These are phyloP conservation scores for Ephydatia muelleri DNA, from an alignment of 37 sponge, comb jelly and placozoan species.

Conservation along the genomic window DNA sequence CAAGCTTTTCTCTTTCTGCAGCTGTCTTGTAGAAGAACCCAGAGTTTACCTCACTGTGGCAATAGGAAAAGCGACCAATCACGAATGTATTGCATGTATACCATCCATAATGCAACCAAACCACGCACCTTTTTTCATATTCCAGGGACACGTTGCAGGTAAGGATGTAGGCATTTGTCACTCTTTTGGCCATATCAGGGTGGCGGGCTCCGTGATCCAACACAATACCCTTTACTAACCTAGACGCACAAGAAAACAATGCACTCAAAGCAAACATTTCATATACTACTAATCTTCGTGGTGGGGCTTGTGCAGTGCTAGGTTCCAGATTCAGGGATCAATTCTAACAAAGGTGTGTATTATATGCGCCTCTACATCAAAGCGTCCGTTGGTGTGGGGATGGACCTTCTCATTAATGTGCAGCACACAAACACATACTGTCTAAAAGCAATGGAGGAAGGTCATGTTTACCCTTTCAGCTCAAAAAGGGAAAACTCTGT, in stretches of 20 bases:
- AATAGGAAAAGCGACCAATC: too few species aligned
- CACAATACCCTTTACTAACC: constrained; percentile 91
- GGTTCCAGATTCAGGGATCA: neutral
- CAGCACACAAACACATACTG: too few species aligned
- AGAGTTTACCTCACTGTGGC: constrained; percentile 97
- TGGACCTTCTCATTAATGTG: too few species aligned
- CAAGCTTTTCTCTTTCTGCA: constrained; percentile 91
- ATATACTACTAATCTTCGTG: too few species aligned
- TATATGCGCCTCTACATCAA: neutral
- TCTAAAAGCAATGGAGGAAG: too few species aligned
- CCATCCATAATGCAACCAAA: too few species aligned
- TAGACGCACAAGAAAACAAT: constrained; percentile 1
- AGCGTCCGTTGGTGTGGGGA: too few species aligned
- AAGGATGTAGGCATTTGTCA: constrained; percentile 92
- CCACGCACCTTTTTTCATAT: constrained; percentile 94
- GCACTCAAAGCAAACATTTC: neutral
- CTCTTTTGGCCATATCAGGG: constrained; percentile 95
- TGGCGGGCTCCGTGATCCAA: constrained; percentile 98
- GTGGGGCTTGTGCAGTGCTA: too few species aligned
- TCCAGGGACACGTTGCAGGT: constrained; percentile 99
- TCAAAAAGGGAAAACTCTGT: too few species aligned
- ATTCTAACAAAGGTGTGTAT: neutral
- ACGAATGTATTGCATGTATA: too few species aligned
- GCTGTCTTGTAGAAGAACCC: constrained; percentile 97
- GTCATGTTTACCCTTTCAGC: too few species aligned